Percentiles rank a stretch among this genome's conserved stretches.
These are phyloP conservation scores for Habrosyne pyritoides DNA, from an alignment of 2,888 invertebrate genomes.

Conservation along the genomic window DNA sequence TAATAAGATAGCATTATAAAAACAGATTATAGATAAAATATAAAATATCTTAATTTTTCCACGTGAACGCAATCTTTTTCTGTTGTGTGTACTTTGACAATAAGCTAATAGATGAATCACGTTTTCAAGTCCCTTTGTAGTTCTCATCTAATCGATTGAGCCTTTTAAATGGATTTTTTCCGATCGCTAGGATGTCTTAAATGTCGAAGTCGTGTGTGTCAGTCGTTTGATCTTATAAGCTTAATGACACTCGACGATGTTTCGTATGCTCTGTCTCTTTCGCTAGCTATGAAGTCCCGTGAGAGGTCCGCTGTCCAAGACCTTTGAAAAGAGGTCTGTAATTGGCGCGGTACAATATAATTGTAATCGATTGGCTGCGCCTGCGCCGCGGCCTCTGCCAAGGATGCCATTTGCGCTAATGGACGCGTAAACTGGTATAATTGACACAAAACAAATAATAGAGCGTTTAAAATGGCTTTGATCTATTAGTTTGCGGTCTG, in stretches of 20 bases:
- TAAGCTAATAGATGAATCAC: neutral
- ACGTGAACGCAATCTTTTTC: no score
- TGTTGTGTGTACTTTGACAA: neutral
- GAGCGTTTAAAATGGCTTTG: no score
- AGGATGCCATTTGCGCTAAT: constrained; percentile 7
- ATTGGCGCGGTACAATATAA: neutral
- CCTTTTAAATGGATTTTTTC: neutral
- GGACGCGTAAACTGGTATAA: neutral
- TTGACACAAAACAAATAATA: constrained; percentile 4
- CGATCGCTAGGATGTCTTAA: constrained; percentile 3
- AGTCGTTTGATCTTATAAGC: no score
- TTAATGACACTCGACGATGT: no score
- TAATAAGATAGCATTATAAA: no score
- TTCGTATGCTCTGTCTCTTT: no score
- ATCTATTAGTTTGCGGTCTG: no score
- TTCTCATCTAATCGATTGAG: neutral
- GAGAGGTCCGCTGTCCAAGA: no score
- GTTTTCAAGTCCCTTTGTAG: neutral
- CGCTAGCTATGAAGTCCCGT: no score
- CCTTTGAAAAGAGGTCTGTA: no score
- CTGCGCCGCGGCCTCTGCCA: constrained; percentile 1
- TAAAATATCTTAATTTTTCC: no score
- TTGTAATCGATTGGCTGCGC: constrained; percentile 6
- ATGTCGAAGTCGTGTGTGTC: constrained; percentile 6
- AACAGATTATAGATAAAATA: no score